phyloP scores from a whole-genome alignment of 2,113 vertebrate species.

The Pseudorectes ferrugineus region DNA sequence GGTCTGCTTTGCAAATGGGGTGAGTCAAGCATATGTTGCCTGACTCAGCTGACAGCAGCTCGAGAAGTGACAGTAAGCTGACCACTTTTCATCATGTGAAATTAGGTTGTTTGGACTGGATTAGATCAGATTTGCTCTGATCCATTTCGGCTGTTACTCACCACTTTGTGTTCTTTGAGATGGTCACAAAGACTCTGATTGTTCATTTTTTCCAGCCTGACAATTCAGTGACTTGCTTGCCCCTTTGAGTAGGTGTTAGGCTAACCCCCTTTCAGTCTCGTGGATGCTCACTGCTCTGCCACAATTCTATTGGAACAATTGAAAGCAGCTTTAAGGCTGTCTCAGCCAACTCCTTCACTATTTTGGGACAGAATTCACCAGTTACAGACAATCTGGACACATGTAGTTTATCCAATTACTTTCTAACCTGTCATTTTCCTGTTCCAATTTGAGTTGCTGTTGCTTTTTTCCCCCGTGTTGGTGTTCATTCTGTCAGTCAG shows the following conservation, averaged over 20 bases:
- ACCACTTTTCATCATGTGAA: not conserved
- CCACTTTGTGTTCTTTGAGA: not conserved
- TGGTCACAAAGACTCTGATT: slow-evolving; percentile 10
- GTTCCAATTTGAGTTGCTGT: not conserved
- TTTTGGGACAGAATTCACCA: not conserved
- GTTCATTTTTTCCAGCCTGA: slow-evolving; percentile 25
- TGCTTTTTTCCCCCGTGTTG: fast-evolving
- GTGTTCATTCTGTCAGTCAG: not conserved
- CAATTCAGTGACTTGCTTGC: not conserved
- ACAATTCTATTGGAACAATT: not conserved
- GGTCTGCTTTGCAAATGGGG: not conserved
- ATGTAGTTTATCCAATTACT: not conserved
- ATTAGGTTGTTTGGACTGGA: slow-evolving; percentile 20
- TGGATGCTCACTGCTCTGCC: not conserved
- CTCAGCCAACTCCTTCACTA: not conserved
- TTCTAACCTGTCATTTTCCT: not conserved
- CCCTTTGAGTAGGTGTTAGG: not conserved
- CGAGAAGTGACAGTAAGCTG: not conserved
- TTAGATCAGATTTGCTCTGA: slow-evolving; percentile 20
- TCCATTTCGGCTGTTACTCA: not conserved
- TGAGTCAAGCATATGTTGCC: not conserved
- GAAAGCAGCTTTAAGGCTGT: not conserved
- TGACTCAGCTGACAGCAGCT: not conserved
- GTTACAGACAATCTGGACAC: not conserved
- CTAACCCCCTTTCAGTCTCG: not conserved